Conservation (phyloP, 2,888 invertebrate species). For the Marronus borbonicus region DNA sequence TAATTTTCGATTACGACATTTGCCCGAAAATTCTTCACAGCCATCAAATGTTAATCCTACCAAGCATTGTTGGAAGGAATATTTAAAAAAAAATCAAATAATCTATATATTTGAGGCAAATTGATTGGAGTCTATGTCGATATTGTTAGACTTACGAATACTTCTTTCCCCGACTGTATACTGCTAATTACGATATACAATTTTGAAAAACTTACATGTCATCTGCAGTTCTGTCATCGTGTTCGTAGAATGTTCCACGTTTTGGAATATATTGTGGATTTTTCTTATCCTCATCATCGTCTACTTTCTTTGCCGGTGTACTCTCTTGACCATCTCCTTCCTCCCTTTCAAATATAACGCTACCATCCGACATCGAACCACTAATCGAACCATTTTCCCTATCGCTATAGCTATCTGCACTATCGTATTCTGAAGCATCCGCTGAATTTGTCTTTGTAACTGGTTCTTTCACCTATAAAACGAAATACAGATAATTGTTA, state of each 20-base stretch:
- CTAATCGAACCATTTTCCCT: slow-evolving; percentile 69
- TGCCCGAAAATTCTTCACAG: no score
- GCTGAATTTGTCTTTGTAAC: slow-evolving; percentile 60
- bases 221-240: slow-evolving; percentile 90
- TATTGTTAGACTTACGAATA: no score
- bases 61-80: no score
- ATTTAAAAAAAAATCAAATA: no score
- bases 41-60: no score
- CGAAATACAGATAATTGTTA: background rate
- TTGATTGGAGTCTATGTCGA: no score
- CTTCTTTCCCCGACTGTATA: no score
- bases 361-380: slow-evolving; percentile 68
- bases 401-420: slow-evolving; percentile 66
- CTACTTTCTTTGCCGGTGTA: slow-evolving; percentile 78
- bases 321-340: slow-evolving; percentile 83
- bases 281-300: slow-evolving; percentile 94
- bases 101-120: no score
- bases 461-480: slow-evolving; percentile 59
- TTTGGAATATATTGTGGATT: slow-evolving; percentile 99
- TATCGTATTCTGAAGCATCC: slow-evolving; percentile 67
- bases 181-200: no score
- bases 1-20: no score
- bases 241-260: slow-evolving; percentile 96
- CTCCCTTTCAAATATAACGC: slow-evolving; percentile 77
- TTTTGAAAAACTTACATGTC: slow-evolving; percentile 72